Evolutionary conservation across 2,888 invertebrate genomes (phyloP).

Genomic region (Sabellastarte sp.): DNA sequence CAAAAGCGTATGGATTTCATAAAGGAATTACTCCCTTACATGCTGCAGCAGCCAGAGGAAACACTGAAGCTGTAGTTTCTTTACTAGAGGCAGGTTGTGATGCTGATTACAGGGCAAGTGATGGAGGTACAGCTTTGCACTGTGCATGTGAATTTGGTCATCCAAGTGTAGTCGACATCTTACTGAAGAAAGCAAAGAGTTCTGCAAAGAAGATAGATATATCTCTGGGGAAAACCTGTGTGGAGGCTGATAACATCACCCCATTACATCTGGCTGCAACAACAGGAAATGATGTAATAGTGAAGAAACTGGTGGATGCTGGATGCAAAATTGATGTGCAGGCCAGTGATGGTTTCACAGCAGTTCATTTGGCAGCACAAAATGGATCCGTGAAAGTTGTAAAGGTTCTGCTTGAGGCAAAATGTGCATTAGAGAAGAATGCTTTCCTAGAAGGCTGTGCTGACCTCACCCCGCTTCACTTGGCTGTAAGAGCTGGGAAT

Average conservation of each 20-base stretch:
- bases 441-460: conserved; percentile 22
- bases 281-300: conserved; percentile 16
- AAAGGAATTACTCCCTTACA: conserved; percentile 28
- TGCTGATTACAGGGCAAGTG: conserved; percentile 23
- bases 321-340: conserved; percentile 20
- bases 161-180: conserved; percentile 11
- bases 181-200: conserved; percentile 7
- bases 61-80: conserved; percentile 15
- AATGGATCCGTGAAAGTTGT: conserved; percentile 18
- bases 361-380: conserved; percentile 29
- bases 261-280: conserved; percentile 27
- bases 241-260: conserved; percentile 26
- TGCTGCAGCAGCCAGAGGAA: conserved; percentile 27
- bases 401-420: conserved; percentile 13
- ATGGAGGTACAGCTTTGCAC: conserved; percentile 31
- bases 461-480: conserved; percentile 23
- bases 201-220: conserved; percentile 11
- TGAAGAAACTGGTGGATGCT: conserved; percentile 18
- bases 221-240: conserved; percentile 19
- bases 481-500: conserved; percentile 25
- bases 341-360: conserved; percentile 28
- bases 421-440: conserved; percentile 13
- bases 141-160: conserved; percentile 31
- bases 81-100: conserved; percentile 20
- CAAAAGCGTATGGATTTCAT: conserved; percentile 25